Percentiles rank a stretch among this genome's conserved stretches.
Conservation (phyloP, 2,113 vertebrate genomes). For the Sebastes fasciatus region DNA sequence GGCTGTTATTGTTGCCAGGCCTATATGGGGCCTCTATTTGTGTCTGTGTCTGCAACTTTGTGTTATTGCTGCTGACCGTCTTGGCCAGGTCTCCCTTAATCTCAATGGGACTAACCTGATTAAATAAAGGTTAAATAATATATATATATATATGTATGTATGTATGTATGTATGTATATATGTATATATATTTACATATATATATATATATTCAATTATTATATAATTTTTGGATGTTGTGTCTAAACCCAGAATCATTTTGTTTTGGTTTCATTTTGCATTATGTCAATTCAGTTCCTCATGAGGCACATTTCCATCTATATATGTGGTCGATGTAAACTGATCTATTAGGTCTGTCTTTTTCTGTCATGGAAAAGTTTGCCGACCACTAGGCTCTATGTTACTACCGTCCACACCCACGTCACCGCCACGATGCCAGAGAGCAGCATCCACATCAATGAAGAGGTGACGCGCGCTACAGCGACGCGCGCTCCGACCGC, state of each 20-base stretch:
- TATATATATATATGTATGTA: too few relatives aligned
- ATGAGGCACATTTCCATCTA: neutral
- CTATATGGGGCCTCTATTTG: too few relatives aligned
- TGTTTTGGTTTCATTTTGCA: neutral
- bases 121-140: too few relatives aligned
- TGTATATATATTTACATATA: too few relatives aligned
- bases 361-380: constrained; percentile 32
- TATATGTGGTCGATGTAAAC: neutral
- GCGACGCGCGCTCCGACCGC: constrained; percentile 60
- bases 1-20: neutral
- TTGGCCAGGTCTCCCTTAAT: too few relatives aligned
- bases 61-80: too few relatives aligned
- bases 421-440: constrained; percentile 45
- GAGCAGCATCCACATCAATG: constrained; percentile 65
- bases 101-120: too few relatives aligned
- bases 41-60: too few relatives aligned
- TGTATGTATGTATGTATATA: too few relatives aligned
- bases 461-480: constrained; percentile 71
- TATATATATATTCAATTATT: neutral
- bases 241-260: neutral
- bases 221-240: neutral
- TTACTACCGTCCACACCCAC: constrained; percentile 53
- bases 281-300: neutral
- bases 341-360: neutral
- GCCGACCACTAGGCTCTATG: neutral